Percentiles rank a stretch among this genome's conserved stretches.
These are phyloP conservation scores for Nasonia vitripennis DNA, from an alignment of 1,140 invertebrate species.

Conservation along the genomic window DNA sequence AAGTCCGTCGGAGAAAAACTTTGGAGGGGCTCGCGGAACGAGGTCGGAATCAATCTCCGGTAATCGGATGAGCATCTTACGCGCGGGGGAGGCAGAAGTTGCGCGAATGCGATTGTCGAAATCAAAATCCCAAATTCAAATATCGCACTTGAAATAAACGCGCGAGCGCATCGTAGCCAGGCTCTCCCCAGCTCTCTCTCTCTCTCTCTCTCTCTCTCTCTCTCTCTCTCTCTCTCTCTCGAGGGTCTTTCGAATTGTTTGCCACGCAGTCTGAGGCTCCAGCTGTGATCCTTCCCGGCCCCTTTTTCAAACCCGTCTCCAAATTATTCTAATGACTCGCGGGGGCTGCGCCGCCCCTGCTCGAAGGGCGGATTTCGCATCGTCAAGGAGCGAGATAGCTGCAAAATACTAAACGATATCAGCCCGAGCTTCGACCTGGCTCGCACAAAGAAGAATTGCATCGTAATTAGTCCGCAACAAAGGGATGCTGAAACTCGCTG, in stretches of 20 bases:
- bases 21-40: neutral
- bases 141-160: slow-evolving; percentile 62
- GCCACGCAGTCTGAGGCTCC: slow-evolving; percentile 18
- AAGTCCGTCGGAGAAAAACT: slow-evolving; percentile 20
- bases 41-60: slow-evolving; percentile 55
- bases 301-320: slow-evolving; percentile 27
- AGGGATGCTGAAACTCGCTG: neutral
- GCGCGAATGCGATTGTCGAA: slow-evolving; percentile 56
- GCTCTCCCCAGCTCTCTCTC: neutral
- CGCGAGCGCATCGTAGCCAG: neutral
- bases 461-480: slow-evolving; percentile 21
- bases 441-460: slow-evolving; percentile 17
- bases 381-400: neutral
- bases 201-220: neutral
- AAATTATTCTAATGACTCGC: slow-evolving; percentile 37
- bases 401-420: slow-evolving; percentile 40
- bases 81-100: neutral
- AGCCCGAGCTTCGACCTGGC: slow-evolving; percentile 7
- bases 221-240: neutral
- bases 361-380: neutral
- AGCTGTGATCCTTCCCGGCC: slow-evolving; percentile 28
- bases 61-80: slow-evolving; percentile 62
- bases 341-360: neutral
- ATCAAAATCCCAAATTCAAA: slow-evolving; percentile 66
- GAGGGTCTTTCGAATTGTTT: slow-evolving; percentile 34